A percentile compares a stretch with the other conserved stretches of the same genome.
Conservation (phyloP, 2,797 vertebrate species). For the Oreochromis grahami region DNA sequence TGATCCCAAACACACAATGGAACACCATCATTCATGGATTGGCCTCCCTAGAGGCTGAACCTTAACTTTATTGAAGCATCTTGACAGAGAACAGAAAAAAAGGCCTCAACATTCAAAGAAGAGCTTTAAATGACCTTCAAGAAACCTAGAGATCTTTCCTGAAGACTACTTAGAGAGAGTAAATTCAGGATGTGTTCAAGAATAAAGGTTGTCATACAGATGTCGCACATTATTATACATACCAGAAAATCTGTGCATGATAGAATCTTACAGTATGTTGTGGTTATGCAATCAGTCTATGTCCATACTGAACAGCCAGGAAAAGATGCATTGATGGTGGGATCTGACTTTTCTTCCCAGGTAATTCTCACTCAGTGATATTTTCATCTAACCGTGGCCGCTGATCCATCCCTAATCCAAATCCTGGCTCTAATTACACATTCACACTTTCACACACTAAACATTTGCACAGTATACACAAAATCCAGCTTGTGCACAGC, state of each 20-base stretch:
- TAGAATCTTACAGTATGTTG: background rate
- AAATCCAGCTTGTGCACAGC: background rate
- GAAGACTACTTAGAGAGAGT: background rate
- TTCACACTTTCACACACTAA: constrained; percentile 17
- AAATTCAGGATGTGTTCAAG: background rate
- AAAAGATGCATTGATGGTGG: background rate
- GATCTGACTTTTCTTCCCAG: constrained; percentile 21
- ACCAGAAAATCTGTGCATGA: background rate
- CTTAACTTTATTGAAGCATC: background rate
- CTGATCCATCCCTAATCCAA: constrained; percentile 71
- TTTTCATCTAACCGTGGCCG: constrained; percentile 48
- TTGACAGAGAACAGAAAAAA: background rate
- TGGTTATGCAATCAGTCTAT: background rate
- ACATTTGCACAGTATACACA: constrained; percentile 13
- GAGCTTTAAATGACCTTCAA: background rate
- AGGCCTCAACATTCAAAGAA: background rate
- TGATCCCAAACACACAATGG: background rate
- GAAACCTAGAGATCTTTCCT: background rate
- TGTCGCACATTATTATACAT: background rate
- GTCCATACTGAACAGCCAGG: background rate
- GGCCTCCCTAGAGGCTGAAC: background rate
- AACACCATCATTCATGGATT: background rate
- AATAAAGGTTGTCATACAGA: background rate
- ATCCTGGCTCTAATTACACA: constrained; percentile 59
- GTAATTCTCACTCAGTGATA: constrained; percentile 46